Base-by-base conservation (phyloP, 2,888 invertebrate species). In the Mythimna lalbum region DNA sequence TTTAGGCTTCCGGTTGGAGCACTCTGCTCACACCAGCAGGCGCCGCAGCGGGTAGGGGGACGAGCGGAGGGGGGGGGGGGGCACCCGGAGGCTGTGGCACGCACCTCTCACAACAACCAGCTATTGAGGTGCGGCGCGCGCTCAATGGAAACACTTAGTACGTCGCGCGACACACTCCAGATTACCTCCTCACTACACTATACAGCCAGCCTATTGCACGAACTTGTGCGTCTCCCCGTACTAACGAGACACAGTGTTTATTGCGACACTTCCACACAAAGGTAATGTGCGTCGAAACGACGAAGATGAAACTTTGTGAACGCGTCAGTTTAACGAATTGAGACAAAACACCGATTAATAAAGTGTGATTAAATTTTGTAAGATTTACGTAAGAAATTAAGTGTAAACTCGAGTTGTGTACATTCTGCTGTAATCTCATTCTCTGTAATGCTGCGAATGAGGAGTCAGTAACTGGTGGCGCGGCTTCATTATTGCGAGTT, bases 401-500 rank as follows among this genome's bases (percentile, higher is more conserved):
- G 27, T 2, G n/a, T 19, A 2, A 33, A 56, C 6, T 36, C 27
- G 10, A 47, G 12, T 12, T 27, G 56, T n/a, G n/a, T 27, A 2
- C 19, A 27, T 27, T 14, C 19, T 71, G 36, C 27, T 49, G 14
- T 27, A 43, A 31, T 21, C 9, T 10, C 21, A 3, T 19, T 36
- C 2, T 23, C n/a, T n/a, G 36, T 23, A 36, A 10, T 47, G 10
- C 9, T 36, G 21, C 14, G 39, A 49, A 39, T 47, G 59, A 59
- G 27, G 9, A 57, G 33, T 19, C 17, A 31, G 49, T 36, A 43
- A 14, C 39, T 50, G 6, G 39, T 31, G 39, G 33, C 14, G 19
- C 36, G 23, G 49, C 36, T 69, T 57, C 56, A 56, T 69, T 56
- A 56, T 27, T 12, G 36, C 36, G 36, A 57, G 57, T 39, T 70